Percentiles rank a stretch among this genome's conserved stretches.
Conservation (phyloP, 1,140 invertebrate species). For the Micrasema minimum region DNA sequence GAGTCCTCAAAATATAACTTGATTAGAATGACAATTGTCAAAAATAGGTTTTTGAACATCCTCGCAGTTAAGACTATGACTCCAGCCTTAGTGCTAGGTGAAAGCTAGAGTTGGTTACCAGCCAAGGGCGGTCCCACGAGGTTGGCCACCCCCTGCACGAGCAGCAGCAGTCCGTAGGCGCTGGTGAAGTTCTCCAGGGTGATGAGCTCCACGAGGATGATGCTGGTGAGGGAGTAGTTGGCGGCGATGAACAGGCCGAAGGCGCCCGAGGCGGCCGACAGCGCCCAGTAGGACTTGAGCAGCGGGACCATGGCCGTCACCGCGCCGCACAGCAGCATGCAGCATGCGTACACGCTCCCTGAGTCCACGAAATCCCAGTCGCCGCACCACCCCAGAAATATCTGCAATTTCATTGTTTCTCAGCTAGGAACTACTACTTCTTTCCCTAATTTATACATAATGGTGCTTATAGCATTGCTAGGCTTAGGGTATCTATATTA, state of each 20-base stretch:
- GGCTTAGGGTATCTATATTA: too few relatives aligned
- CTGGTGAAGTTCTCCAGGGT: constrained; percentile 89
- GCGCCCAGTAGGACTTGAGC: constrained; percentile 67
- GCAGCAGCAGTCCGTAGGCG: constrained; percentile 86
- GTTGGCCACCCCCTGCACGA: constrained; percentile 90
- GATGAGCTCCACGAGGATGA: constrained; percentile 87
- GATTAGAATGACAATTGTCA: too few relatives aligned
- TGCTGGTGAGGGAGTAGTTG: constrained; percentile 87
- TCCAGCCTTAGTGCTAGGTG: too few relatives aligned
- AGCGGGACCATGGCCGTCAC: constrained; percentile 79
- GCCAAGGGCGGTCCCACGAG: constrained; percentile 88
- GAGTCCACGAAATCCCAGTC: constrained; percentile 82
- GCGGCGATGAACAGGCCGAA: constrained; percentile 89
- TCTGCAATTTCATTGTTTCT: constrained; percentile 73
- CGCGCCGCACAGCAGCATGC: constrained; percentile 81
- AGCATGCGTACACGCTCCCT: constrained; percentile 79
- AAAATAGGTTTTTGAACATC: too few relatives aligned
- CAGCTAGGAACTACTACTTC: too few relatives aligned
- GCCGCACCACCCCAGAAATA: constrained; percentile 87
- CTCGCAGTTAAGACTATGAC: too few relatives aligned
- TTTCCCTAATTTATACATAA: too few relatives aligned
- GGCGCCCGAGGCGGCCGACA: constrained; percentile 74
- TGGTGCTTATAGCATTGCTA: too few relatives aligned
- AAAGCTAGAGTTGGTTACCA: too few relatives aligned
- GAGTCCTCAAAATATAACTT: too few relatives aligned